A percentile compares a stretch with the other conserved stretches of the same genome.
Conservation (phyloP, 1,140 invertebrate genomes). For the Trinorchestia longiramus region DNA sequence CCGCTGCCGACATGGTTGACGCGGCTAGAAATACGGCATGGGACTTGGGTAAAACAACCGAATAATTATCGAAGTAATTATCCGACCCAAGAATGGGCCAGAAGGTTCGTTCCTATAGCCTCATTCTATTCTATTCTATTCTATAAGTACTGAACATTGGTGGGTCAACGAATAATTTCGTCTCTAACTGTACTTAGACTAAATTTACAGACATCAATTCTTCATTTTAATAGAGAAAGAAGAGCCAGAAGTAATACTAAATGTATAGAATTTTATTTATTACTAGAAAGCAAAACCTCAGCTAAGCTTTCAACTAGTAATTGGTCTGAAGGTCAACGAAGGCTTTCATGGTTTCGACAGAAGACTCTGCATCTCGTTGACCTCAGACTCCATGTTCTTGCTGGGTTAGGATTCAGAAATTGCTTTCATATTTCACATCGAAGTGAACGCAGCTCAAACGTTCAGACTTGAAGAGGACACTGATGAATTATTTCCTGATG, state of each 20-base stretch:
- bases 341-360: not conserved
- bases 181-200: too few species aligned
- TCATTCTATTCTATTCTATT: too few species aligned
- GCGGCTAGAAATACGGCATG: too few species aligned
- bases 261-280: not conserved
- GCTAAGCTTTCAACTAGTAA: not conserved
- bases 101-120: too few species aligned
- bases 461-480: not conserved
- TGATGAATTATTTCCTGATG: not conserved
- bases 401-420: not conserved
- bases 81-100: too few species aligned
- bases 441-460: not conserved
- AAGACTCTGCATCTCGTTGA: not conserved
- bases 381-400: not conserved
- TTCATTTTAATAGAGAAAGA: not conserved
- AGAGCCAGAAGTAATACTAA: not conserved
- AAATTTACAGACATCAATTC: not conserved
- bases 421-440: not conserved
- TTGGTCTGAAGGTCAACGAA: not conserved
- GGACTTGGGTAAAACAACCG: too few species aligned
- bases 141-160: too few species aligned
- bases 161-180: too few species aligned
- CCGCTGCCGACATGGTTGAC: too few species aligned
- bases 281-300: not conserved
- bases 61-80: too few species aligned